Evolutionary conservation across 1,140 invertebrate genomes (phyloP).

Genomic region (Anastrepha obliqua): DNA sequence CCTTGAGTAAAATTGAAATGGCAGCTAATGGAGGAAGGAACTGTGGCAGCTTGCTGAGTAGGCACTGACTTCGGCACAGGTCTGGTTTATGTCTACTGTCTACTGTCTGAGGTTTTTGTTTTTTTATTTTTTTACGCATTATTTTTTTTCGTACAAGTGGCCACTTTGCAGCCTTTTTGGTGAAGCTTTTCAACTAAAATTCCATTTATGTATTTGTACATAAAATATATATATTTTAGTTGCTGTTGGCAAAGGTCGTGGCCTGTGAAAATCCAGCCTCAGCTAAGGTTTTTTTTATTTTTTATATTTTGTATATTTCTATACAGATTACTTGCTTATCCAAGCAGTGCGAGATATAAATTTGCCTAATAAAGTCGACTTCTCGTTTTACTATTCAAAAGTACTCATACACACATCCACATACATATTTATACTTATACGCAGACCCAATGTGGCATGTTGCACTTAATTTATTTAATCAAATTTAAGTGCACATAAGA

Average conservation of each 20-base stretch:
- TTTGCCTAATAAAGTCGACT: constrained; percentile 5
- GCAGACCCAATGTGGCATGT: constrained; percentile 29
- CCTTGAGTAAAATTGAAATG: background rate
- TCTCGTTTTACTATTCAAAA: background rate
- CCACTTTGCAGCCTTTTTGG: constrained; percentile 21
- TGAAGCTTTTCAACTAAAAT: constrained; percentile 2
- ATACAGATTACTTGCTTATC: background rate
- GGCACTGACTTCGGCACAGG: background rate
- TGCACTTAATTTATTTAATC: constrained; percentile 51
- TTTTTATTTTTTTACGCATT: background rate
- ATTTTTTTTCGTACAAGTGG: constrained; percentile 26
- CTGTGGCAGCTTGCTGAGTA: background rate
- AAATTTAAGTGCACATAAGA: constrained; percentile 20
- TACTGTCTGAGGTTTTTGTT: background rate
- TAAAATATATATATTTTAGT: background rate
- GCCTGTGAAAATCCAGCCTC: background rate
- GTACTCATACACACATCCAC: background rate
- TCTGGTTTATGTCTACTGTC: background rate
- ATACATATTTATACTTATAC: background rate
- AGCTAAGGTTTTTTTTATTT: no score
- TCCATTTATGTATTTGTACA: constrained; percentile 6
- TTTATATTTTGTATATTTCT: no score
- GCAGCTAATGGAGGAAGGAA: background rate
- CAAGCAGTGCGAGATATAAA: background rate
- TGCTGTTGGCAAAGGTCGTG: background rate